Percentiles rank a stretch among this genome's conserved stretches.
Conservation (phyloP, 1,140 invertebrate genomes). For the Micrasema minimum region DNA sequence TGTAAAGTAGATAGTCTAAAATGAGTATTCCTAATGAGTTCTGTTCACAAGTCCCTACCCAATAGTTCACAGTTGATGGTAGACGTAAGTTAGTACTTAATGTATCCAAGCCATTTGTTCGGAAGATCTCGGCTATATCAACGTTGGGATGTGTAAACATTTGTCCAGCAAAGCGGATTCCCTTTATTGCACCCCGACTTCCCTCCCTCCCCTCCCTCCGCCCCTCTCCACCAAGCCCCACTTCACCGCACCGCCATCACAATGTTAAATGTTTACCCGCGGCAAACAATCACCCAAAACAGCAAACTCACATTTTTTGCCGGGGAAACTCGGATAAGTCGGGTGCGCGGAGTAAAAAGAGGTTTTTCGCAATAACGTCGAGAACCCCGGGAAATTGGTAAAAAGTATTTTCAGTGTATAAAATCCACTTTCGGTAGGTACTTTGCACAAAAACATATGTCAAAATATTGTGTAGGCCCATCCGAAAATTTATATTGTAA, state of each 20-base stretch:
- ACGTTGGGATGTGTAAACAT: conserved; percentile 22
- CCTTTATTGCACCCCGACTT: conserved; percentile 13
- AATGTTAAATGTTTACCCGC: conserved; percentile 8
- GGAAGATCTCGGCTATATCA: conserved; percentile 8
- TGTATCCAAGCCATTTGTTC: neutral
- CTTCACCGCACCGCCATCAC: neutral
- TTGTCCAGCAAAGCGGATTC: conserved; percentile 36
- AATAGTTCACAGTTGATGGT: too few relatives aligned
- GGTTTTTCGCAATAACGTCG: too few relatives aligned
- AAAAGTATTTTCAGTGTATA: too few relatives aligned
- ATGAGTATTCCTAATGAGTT: too few relatives aligned
- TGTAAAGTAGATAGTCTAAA: too few relatives aligned
- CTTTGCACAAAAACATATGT: too few relatives aligned
- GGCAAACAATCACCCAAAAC: conserved; percentile 25
- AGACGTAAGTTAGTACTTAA: neutral
- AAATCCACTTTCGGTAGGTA: too few relatives aligned
- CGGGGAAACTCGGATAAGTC: neutral
- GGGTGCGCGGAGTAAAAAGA: neutral
- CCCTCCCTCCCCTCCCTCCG: conserved; percentile 48
- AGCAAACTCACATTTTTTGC: neutral
- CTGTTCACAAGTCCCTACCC: too few relatives aligned
- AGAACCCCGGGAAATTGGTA: too few relatives aligned
- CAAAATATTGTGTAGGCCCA: too few relatives aligned
- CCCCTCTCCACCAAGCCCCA: conserved; percentile 46
- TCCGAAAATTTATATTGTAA: too few relatives aligned